Percentiles rank a stretch among this genome's conserved stretches.
These are phyloP conservation scores for Cryptoblepharus egeriae DNA, from an alignment of 2,797 vertebrate genomes.

Conservation along the genomic window DNA sequence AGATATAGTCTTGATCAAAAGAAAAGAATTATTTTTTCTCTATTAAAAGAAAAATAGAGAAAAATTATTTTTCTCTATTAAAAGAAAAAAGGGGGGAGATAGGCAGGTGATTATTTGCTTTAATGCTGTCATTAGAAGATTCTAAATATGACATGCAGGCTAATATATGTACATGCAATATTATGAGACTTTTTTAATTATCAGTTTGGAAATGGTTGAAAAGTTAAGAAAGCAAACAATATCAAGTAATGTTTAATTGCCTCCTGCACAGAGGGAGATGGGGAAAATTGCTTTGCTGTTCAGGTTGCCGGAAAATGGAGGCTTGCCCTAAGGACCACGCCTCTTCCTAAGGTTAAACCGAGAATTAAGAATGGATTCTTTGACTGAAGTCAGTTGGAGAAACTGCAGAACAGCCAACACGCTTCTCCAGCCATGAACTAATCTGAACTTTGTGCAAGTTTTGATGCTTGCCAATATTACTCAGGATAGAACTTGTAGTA, in stretches of 20 bases:
- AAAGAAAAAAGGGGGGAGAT: not conserved
- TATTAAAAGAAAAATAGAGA: too few species aligned
- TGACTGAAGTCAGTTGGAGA: slow-evolving; percentile 3
- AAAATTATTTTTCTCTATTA: too few species aligned
- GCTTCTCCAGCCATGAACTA: slow-evolving; percentile 53
- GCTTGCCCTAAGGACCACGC: not conserved
- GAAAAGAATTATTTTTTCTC: too few species aligned
- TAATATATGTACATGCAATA: not conserved
- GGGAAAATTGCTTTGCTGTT: not conserved
- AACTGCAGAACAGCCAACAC: slow-evolving; percentile 50
- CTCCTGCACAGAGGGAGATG: not conserved
- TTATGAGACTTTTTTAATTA: slow-evolving; percentile 5
- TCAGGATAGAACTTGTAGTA: slow-evolving; percentile 41
- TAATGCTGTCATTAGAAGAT: slow-evolving; percentile 9
- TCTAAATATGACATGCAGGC: slow-evolving; percentile 17
- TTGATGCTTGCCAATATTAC: slow-evolving; percentile 6
- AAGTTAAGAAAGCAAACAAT: not conserved
- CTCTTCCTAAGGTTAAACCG: not conserved
- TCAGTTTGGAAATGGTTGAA: not conserved
- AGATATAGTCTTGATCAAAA: too few species aligned
- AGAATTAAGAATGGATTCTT: slow-evolving; percentile 26
- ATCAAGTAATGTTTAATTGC: slow-evolving; percentile 15
- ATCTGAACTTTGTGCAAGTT: slow-evolving; percentile 55
- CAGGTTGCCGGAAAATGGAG: not conserved
- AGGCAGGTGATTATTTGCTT: not conserved